Conservation (phyloP, 2,888 invertebrate genomes). For the Drosophila macrospina region DNA sequence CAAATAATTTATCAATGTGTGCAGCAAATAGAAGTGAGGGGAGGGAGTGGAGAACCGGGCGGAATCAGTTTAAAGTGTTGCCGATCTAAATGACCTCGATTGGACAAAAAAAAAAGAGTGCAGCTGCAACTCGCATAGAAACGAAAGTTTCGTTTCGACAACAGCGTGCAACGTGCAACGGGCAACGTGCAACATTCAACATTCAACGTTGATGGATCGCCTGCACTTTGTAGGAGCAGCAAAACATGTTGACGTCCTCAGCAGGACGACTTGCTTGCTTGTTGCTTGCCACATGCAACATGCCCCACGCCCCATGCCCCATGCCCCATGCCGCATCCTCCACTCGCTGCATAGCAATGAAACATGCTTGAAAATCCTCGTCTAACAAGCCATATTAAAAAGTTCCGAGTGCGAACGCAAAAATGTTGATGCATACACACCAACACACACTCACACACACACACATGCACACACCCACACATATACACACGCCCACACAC, state of each 20-base stretch:
- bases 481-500: constrained; percentile 12
- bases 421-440: constrained; percentile 43
- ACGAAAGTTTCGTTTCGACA: constrained; percentile 27
- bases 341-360: constrained; percentile 14
- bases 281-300: constrained; percentile 6
- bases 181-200: too few relatives aligned
- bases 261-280: constrained; percentile 17
- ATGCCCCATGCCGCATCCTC: constrained; percentile 11
- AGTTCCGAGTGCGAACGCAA: constrained; percentile 54
- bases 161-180: constrained; percentile 49
- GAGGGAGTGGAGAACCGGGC: not conserved
- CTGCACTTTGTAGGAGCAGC: constrained; percentile 67
- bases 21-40: not conserved
- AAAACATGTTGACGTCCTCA: constrained; percentile 65
- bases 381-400: constrained; percentile 80
- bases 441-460: constrained; percentile 20
- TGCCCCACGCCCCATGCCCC: constrained; percentile 11
- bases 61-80: constrained; percentile 33
- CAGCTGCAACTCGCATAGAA: constrained; percentile 27
- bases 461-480: constrained; percentile 14
- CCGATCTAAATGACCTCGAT: constrained; percentile 38
- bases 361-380: constrained; percentile 55
- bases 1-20: constrained; percentile 9
- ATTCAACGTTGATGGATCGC: constrained; percentile 72
- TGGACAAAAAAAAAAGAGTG: constrained; percentile 14